A percentile compares a stretch with the other conserved stretches of the same genome.
These are phyloP conservation scores for Pleuronectes platessa DNA, from an alignment of 2,113 vertebrate genomes.

Conservation along the genomic window DNA sequence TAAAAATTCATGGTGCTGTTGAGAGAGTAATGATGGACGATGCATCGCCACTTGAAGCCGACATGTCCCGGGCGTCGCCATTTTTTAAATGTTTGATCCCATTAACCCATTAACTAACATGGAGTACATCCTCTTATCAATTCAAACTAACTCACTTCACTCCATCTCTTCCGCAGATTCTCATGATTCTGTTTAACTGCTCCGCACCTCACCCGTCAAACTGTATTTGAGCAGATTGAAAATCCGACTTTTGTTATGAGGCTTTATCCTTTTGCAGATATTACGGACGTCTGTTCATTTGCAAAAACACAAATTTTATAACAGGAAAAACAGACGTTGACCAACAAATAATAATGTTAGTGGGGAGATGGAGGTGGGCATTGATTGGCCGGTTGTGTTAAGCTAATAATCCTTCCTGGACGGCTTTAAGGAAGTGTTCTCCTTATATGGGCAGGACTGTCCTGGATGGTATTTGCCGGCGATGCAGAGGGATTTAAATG, in stretches of 20 bases:
- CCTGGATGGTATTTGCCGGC: conserved; percentile 15
- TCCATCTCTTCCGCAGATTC: conserved; percentile 9
- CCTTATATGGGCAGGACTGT: not conserved
- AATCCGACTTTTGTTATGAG: conserved; percentile 29
- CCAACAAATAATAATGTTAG: conserved; percentile 17
- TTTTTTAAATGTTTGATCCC: no score
- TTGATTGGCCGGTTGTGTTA: conserved; percentile 35
- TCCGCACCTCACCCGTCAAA: not conserved
- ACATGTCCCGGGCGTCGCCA: no score
- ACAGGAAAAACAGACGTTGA: conserved; percentile 10
- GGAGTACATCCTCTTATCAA: not conserved
- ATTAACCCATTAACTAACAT: no score
- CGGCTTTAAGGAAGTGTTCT: conserved; percentile 1
- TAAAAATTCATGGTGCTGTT: no score
- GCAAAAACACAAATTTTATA: conserved; percentile 34
- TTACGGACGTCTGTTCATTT: conserved; percentile 12
- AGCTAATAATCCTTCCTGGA: conserved; percentile 45
- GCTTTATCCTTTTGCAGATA: conserved; percentile 48
- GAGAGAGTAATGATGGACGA: not conserved
- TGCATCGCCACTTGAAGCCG: no score
- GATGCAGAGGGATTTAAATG: conserved; percentile 1
- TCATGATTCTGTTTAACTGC: conserved; percentile 11
- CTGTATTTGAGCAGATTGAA: conserved; percentile 10
- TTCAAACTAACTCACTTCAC: not conserved
- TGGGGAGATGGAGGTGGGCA: conserved; percentile 1